These are phyloP conservation scores for Sphaeridia pumilis DNA, from an alignment of 2,888 invertebrate species.

Conservation along the genomic window DNA sequence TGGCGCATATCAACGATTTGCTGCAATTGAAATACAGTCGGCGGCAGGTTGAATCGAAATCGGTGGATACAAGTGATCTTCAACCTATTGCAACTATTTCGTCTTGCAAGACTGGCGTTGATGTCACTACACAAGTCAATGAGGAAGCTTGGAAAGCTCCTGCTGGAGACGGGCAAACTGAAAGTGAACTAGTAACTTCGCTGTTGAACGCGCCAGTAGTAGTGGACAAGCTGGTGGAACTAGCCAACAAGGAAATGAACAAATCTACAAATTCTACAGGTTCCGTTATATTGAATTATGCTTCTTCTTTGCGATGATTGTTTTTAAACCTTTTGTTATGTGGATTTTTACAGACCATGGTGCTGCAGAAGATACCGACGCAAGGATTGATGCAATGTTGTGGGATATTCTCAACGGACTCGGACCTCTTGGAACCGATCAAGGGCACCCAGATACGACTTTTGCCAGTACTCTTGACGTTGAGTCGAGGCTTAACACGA, in stretches of 20 bases:
- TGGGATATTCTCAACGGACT: slow-evolving; percentile 12
- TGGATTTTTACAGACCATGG: background rate
- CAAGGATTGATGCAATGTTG: slow-evolving; percentile 12
- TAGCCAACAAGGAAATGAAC: slow-evolving; percentile 12
- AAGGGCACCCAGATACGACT: background rate
- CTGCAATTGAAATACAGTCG: slow-evolving; percentile 12
- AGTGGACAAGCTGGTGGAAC: slow-evolving; percentile 7
- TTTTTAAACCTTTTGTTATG: background rate
- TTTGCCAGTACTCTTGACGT: slow-evolving; percentile 9
- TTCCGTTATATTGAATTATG: background rate
- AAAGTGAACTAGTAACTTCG: slow-evolving; percentile 1
- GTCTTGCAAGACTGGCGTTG: background rate
- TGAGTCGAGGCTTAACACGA: slow-evolving; percentile 17
- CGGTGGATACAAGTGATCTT: slow-evolving; percentile 10
- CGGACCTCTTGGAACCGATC: background rate
- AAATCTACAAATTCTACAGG: slow-evolving; percentile 2
- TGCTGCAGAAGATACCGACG: background rate
- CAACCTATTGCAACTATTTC: background rate
- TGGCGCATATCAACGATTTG: slow-evolving; percentile 12
- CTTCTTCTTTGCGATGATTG: background rate
- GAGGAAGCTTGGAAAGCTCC: slow-evolving; percentile 2
- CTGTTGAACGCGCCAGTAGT: slow-evolving; percentile 6
- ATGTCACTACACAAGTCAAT: slow-evolving; percentile 11
- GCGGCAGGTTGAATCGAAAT: background rate
- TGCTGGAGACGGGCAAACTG: background rate